phyloP scores from a whole-genome alignment of 2,113 vertebrate species.

The Nycticebus coucang region DNA sequence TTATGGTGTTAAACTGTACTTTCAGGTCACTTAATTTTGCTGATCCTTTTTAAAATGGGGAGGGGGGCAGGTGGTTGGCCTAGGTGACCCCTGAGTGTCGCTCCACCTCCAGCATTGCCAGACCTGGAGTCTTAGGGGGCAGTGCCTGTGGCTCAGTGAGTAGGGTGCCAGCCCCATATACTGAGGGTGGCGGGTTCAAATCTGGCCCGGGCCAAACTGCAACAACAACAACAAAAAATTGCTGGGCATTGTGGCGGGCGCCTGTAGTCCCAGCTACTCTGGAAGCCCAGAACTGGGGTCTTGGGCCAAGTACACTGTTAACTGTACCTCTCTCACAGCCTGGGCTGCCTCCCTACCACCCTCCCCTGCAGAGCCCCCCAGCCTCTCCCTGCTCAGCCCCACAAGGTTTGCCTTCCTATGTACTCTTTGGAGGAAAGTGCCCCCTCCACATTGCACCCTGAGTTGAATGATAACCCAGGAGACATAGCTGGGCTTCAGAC shows the following conservation, averaged over 20 bases:
- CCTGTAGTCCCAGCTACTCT: too few species aligned
- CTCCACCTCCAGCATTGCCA: not conserved
- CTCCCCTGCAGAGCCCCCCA: fast-evolving
- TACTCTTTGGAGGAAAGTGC: not conserved
- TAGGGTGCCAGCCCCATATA: too few species aligned
- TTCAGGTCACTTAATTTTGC: not conserved
- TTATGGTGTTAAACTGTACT: not conserved
- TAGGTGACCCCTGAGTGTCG: not conserved
- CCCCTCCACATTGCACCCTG: not conserved
- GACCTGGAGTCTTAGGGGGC: not conserved
- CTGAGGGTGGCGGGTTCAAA: too few species aligned
- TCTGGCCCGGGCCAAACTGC: too few species aligned
- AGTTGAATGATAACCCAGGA: not conserved
- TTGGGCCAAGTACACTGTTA: not conserved
- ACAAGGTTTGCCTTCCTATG: not conserved
- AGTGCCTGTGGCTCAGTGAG: too few species aligned
- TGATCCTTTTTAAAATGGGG: not conserved
- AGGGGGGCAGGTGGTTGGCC: not conserved
- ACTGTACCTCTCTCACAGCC: not conserved
- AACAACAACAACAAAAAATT: too few species aligned
- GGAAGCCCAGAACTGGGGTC: not conserved
- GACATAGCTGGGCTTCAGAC: not conserved
- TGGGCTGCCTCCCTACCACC: not conserved
- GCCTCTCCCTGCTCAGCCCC: not conserved
- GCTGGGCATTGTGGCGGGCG: too few species aligned